A percentile compares a stretch with the other conserved stretches of the same genome.
Conservation (phyloP, 2,797 vertebrate species). For the Tadarida brasiliensis region DNA sequence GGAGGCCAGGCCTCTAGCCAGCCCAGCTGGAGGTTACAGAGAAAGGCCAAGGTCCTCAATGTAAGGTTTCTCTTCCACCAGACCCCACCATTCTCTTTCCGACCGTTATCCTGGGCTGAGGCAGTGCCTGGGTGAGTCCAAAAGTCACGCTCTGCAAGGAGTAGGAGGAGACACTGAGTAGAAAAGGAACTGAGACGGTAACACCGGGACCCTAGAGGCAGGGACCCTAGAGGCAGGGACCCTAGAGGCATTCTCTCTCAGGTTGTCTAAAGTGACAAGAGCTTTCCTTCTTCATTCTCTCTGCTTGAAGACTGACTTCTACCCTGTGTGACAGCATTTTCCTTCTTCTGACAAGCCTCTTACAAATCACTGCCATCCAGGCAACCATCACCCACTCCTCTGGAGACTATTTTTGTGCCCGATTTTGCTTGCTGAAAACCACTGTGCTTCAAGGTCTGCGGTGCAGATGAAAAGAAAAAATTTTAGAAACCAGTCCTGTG, state of each 20-base stretch:
- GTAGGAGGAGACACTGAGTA: background rate
- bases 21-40: background rate
- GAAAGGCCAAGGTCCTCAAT: background rate
- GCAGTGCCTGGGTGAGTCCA: background rate
- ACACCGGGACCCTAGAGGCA: too few species aligned
- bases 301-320: background rate
- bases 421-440: conserved; percentile 23
- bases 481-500: background rate
- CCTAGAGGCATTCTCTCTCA: background rate
- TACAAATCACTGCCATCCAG: background rate
- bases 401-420: conserved; percentile 48
- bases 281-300: background rate
- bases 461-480: conserved; percentile 29
- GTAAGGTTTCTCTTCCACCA: background rate
- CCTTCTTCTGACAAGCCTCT: conserved; percentile 45
- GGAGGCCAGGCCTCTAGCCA: background rate
- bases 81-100: background rate
- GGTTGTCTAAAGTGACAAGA: background rate
- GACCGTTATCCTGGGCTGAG: background rate
- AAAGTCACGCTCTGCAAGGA: background rate
- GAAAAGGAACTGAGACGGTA: background rate
- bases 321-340: background rate
- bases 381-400: conserved; percentile 53
- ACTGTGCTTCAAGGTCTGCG: background rate
- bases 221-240: background rate